These are phyloP conservation scores for Sphaeramia orbicularis DNA, from an alignment of 2,797 vertebrate genomes.

Conservation along the genomic window DNA sequence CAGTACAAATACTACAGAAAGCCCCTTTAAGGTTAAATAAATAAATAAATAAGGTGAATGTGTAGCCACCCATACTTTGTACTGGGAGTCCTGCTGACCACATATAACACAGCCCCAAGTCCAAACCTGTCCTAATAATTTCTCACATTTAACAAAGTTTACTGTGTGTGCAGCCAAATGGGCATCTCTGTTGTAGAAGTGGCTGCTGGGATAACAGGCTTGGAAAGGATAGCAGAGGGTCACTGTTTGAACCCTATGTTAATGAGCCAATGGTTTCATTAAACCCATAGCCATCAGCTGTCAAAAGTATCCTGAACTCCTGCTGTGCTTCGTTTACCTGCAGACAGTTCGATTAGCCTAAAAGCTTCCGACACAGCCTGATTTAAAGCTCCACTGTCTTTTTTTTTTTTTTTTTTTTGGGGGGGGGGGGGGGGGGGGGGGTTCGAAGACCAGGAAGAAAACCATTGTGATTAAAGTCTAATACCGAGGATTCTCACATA, in stretches of 20 bases:
- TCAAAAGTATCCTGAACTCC: conserved; percentile 68
- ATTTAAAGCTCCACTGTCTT: conserved; percentile 54
- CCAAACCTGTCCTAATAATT: conserved; percentile 61
- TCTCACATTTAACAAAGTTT: conserved; percentile 56
- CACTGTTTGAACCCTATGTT: conserved; percentile 65
- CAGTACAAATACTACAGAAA: too few species aligned
- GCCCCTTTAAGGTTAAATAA: conserved; percentile 26
- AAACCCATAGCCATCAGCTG: conserved; percentile 66
- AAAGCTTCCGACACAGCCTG: conserved; percentile 58
- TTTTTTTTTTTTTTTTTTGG: too few species aligned
- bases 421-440: too few species aligned
- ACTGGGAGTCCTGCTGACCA: conserved; percentile 32
- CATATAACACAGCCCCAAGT: conserved; percentile 36
- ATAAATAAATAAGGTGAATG: too few species aligned
- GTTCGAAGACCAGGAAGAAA: conserved; percentile 32
- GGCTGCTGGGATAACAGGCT: conserved; percentile 65
- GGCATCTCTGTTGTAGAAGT: conserved; percentile 49
- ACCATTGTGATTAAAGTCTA: neutral
- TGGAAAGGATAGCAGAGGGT: conserved; percentile 55
- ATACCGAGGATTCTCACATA: neutral
- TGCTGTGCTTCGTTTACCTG: conserved; percentile 69
- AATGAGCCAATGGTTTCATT: conserved; percentile 78
- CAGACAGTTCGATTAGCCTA: conserved; percentile 70
- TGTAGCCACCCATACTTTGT: conserved; percentile 37
- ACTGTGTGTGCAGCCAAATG: conserved; percentile 67